These are phyloP conservation scores for Podiceps cristatus DNA, from an alignment of 2,113 vertebrate genomes.

Conservation along the genomic window DNA sequence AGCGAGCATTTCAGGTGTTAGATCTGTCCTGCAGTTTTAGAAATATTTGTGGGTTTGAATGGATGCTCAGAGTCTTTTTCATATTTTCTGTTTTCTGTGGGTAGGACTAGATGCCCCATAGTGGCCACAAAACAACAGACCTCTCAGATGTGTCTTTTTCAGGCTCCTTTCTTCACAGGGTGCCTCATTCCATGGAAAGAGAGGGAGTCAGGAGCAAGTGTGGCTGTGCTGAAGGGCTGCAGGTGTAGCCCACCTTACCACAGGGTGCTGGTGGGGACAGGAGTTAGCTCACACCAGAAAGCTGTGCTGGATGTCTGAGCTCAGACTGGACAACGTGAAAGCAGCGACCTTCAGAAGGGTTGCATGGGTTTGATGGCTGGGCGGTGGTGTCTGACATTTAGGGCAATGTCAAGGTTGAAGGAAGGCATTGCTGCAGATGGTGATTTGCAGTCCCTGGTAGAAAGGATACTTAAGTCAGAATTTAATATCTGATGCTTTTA, in stretches of 20 bases:
- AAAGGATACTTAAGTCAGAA: not conserved
- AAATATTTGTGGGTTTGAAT: not conserved
- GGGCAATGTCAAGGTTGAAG: not conserved
- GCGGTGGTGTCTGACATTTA: not conserved
- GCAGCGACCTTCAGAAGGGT: not conserved
- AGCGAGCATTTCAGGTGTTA: not conserved
- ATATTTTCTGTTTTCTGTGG: not conserved
- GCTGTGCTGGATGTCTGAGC: not conserved
- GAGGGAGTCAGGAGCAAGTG: accelerated
- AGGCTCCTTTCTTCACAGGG: not conserved
- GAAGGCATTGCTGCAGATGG: not conserved
- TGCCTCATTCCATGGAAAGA: not conserved
- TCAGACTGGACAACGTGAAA: accelerated
- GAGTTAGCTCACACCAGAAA: not conserved
- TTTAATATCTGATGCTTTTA: slow-evolving; percentile 26
- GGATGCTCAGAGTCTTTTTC: not conserved
- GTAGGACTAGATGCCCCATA: not conserved
- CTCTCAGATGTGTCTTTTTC: not conserved
- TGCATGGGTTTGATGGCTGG: not conserved
- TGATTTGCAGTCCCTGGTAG: not conserved
- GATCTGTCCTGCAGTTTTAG: not conserved
- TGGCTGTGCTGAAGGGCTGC: not conserved
- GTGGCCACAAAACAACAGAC: not conserved
- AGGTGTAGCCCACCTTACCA: not conserved
- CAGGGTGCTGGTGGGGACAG: not conserved